Base-by-base conservation (phyloP, 2,797 vertebrate genomes). In the Catamblyrhynchus diadema region DNA sequence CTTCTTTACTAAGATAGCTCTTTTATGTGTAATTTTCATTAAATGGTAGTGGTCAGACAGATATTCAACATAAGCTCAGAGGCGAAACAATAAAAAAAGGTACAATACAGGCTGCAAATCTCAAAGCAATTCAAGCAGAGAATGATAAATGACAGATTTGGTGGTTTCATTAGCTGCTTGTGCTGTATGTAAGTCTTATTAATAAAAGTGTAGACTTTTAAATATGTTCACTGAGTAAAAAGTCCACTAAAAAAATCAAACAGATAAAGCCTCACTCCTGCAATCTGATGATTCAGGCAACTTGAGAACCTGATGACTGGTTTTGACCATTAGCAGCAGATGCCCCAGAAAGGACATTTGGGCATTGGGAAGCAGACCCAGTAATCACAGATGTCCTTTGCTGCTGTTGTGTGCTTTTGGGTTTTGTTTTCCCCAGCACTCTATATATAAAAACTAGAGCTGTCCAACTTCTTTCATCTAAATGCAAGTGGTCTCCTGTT, bases 41-140 rank as follows among this genome's bases (percentile, higher is more conserved):
- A 95, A 82, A 85, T 6, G 7, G 35, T 41, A 83, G 83, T 56
- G 32, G 86, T 95, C 71, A 91, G 64, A 53, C 24, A 91, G 48
- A 86, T 59, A 96, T 70, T 77, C 81, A 95, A 64, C 92, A 91
- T 56, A 70, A 50, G 94, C 71, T 96, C 67, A 60, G 32, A 83
- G 77, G 44, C 5, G 4, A 89, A 93, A 71, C 42, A 84, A 71
- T 81, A 71, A 71, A 80, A 88, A 82, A 73, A 67, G 32, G n/a
- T 67, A 50, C 25, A 67, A 22, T 93, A 66, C 83, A 81, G 48
- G 66, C 81, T 94, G 88, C 94, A 97, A 95, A 86, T 86, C 64
- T 94, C 81, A 96, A 84, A 96, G 91, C 45, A 93, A 90, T 90
- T 96, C 84, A 96, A 95, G 94, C 91, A 96, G 44, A 71, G 87